Base-by-base conservation (phyloP, 2,113 vertebrate species). In the Sterna hirundo region DNA sequence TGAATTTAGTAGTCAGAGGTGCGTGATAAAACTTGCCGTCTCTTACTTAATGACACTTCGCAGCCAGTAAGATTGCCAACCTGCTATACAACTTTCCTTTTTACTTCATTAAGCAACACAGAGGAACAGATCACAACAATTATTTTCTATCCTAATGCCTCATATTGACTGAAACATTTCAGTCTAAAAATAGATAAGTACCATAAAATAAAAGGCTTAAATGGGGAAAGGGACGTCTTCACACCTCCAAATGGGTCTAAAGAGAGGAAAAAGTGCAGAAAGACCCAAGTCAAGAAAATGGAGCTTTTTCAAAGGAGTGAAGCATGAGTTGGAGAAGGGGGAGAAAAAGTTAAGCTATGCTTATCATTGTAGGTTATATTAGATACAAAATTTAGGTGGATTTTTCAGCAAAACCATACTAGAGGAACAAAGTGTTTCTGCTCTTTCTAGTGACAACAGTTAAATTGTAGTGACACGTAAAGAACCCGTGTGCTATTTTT, bases 1-100 rank as follows among this genome's bases (percentile, higher is more conserved):
- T 95, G 97, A 97, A 95, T 97, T 97, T 96, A 93, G 83, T 96
- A 95, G 94, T 96, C 96, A 94, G 94, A 97, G 93, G 94, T 98
- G 86, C 20, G 0, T 83, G 88, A 93, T 96, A 95, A 97, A 97
- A 96, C 83, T 95, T 97, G 74, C 91, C 42, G 16, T 96, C 70
- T 92, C 87, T 88, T 94, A 46, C 62, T 95, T 97, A 94, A 97
- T 95, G 93, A 88, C 82, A 71, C 87, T 97, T 96, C 58, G 65
- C 95, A 96, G 94, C 62, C 76, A 64, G 55, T 88, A 89, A 88
- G 90, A 68, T 86, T 97, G 94, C 95, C 90, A 76, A 80, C 64
- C 40, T 85, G 79, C 82, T 75, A 14, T 79, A 55, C 52, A 75
- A 32, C 51, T 93, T 89, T 80, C 51, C 38, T 95, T 95, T 96